Percentiles rank a stretch among this genome's conserved stretches.
Evolutionary conservation across 2,113 vertebrate genomes (phyloP).

Genomic region (human): DNA sequence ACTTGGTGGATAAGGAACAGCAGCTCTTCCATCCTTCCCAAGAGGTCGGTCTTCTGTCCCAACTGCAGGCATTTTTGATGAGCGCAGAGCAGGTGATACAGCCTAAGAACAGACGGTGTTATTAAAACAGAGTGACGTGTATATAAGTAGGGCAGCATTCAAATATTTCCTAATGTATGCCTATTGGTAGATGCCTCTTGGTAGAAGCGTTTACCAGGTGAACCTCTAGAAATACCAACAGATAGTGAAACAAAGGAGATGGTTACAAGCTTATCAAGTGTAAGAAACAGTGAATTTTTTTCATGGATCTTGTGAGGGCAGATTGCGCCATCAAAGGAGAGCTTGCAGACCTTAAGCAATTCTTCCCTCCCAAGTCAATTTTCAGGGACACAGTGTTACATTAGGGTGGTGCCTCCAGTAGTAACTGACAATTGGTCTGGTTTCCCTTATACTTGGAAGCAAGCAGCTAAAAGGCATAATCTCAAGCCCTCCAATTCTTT

Average conservation of each 20-base stretch:
- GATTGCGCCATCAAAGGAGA: not conserved
- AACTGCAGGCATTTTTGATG: slow-evolving; percentile 87
- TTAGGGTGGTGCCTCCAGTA: not conserved
- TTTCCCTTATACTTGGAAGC: not conserved
- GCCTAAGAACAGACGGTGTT: slow-evolving; percentile 80
- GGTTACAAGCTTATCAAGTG: not conserved
- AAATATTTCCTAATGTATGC: not conserved
- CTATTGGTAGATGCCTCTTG: not conserved
- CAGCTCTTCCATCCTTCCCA: slow-evolving; percentile 93
- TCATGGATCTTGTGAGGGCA: not conserved
- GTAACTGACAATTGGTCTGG: not conserved
- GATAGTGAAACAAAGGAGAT: not conserved
- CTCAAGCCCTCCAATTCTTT: not conserved
- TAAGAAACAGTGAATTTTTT: not conserved
- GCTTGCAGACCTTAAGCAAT: not conserved
- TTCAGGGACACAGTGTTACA: not conserved
- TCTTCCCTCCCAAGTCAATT: not conserved
- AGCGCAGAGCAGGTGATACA: slow-evolving; percentile 90
- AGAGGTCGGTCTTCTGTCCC: slow-evolving; percentile 92
- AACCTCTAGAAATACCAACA: not conserved
- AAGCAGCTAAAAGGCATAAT: not conserved
- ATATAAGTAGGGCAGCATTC: not conserved
- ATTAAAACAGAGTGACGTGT: not conserved
- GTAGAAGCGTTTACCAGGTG: not conserved
- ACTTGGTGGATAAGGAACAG: slow-evolving; percentile 97